A percentile compares a stretch with the other conserved stretches of the same genome.
Conservation (phyloP, 2,797 vertebrate species). For the Betta splendens region DNA sequence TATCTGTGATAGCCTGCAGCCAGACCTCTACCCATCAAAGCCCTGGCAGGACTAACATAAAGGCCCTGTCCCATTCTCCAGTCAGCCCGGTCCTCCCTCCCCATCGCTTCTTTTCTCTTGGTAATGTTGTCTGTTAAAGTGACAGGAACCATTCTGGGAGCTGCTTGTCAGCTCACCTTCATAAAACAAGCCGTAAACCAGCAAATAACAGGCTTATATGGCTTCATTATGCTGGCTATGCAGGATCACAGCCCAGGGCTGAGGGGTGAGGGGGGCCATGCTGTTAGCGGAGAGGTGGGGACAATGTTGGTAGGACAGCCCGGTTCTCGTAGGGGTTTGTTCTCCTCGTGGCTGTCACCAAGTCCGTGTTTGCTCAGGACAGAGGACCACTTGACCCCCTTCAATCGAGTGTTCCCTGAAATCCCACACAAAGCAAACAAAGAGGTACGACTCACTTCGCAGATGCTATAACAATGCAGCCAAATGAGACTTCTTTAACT, state of each 20-base stretch:
- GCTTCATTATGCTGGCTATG: conserved; percentile 83
- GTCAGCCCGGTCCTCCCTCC: conserved; percentile 77
- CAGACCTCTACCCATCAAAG: conserved; percentile 93
- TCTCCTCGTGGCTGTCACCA: conserved; percentile 60
- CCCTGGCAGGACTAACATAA: conserved; percentile 76
- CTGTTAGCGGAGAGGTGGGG: conserved; percentile 52
- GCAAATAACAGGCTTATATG: conserved; percentile 86
- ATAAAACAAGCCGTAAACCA: conserved; percentile 87
- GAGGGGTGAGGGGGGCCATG: conserved; percentile 34
- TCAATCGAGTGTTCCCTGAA: conserved; percentile 43
- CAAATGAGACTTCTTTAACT: conserved; percentile 3
- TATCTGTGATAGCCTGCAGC: conserved; percentile 91
- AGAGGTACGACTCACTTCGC: conserved; percentile 33
- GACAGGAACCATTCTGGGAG: conserved; percentile 89
- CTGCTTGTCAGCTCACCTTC: conserved; percentile 86
- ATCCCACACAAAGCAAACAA: conserved; percentile 46
- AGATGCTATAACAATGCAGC: conserved; percentile 16
- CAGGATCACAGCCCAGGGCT: conserved; percentile 78
- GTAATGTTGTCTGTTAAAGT: conserved; percentile 91
- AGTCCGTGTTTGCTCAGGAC: conserved; percentile 62
- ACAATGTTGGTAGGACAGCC: conserved; percentile 63
- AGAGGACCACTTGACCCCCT: conserved; percentile 61
- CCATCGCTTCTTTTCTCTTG: conserved; percentile 83
- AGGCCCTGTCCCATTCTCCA: conserved; percentile 77
- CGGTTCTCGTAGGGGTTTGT: conserved; percentile 70